A percentile compares a stretch with the other conserved stretches of the same genome.
Conservation (phyloP, 1,140 invertebrate genomes). For the Pseudomyrmex pallidus region DNA sequence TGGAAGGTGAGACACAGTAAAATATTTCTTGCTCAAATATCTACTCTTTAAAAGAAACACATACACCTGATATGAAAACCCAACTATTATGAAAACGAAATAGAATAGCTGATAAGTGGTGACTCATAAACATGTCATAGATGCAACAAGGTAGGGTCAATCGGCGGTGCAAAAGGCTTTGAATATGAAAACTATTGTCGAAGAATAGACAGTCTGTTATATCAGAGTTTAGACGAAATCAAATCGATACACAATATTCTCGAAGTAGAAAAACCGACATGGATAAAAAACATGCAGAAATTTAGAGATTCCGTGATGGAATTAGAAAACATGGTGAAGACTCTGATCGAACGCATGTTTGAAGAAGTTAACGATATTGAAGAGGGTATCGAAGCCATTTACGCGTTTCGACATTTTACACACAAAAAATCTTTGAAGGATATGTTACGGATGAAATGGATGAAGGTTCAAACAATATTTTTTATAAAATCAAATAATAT, state of each 20-base stretch:
- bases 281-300: conserved; percentile 90
- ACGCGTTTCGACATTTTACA: conserved; percentile 89
- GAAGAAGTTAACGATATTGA: conserved; percentile 89
- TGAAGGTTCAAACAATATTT: conserved; percentile 76
- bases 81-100: neutral
- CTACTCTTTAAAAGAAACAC: neutral
- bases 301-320: conserved; percentile 88
- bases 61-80: neutral
- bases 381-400: conserved; percentile 89
- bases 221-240: conserved; percentile 87
- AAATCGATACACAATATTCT: conserved; percentile 88
- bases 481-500: too few relatives aligned
- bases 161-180: conserved; percentile 89
- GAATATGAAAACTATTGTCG: conserved; percentile 88
- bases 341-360: conserved; percentile 89
- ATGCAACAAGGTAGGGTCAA: conserved; percentile 87
- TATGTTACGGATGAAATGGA: conserved; percentile 88
- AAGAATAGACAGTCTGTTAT: conserved; percentile 88
- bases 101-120: neutral
- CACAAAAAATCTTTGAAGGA: conserved; percentile 87
- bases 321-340: conserved; percentile 88
- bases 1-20: conserved; percentile 85
- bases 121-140: conserved; percentile 71
- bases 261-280: conserved; percentile 89
- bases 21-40: neutral